Evolutionary conservation across 2,888 invertebrate species (phyloP).

Genomic region (Baronia brevicornis): DNA sequence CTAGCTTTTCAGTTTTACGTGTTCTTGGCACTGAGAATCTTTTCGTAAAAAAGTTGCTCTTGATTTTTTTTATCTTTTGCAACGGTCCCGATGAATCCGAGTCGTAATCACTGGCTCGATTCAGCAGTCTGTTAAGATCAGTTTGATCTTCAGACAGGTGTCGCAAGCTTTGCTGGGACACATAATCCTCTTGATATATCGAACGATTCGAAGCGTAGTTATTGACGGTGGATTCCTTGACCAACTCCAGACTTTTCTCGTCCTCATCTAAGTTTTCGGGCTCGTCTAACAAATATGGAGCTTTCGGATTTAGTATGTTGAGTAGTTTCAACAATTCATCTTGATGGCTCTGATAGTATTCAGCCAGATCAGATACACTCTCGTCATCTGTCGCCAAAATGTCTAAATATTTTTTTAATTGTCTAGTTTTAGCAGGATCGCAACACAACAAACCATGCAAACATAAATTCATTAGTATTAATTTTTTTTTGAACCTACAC

Average conservation of each 20-base stretch:
- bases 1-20: constrained; percentile 68
- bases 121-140: constrained; percentile 61
- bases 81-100: constrained; percentile 64
- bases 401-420: constrained; percentile 76
- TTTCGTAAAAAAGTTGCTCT: constrained; percentile 75
- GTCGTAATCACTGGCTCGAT: constrained; percentile 68
- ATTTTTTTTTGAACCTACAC: constrained; percentile 25
- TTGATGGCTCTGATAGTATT: constrained; percentile 58
- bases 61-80: constrained; percentile 77
- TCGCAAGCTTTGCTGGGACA: constrained; percentile 49
- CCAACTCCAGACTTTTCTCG: constrained; percentile 42
- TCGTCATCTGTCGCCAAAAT: constrained; percentile 73
- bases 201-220: constrained; percentile 50
- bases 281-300: constrained; percentile 50
- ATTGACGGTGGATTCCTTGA: constrained; percentile 44
- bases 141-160: constrained; percentile 61
- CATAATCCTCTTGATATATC: constrained; percentile 54
- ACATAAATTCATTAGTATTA: constrained; percentile 52
- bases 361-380: constrained; percentile 50
- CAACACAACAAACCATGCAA: constrained; percentile 70
- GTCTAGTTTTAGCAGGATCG: constrained; percentile 47
- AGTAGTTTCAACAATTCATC: constrained; percentile 57
- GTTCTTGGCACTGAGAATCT: constrained; percentile 77
- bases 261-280: constrained; percentile 54
- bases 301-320: constrained; percentile 54